phyloP scores from a whole-genome alignment of 2,888 invertebrate species.

The Plagodis pulveraria region DNA sequence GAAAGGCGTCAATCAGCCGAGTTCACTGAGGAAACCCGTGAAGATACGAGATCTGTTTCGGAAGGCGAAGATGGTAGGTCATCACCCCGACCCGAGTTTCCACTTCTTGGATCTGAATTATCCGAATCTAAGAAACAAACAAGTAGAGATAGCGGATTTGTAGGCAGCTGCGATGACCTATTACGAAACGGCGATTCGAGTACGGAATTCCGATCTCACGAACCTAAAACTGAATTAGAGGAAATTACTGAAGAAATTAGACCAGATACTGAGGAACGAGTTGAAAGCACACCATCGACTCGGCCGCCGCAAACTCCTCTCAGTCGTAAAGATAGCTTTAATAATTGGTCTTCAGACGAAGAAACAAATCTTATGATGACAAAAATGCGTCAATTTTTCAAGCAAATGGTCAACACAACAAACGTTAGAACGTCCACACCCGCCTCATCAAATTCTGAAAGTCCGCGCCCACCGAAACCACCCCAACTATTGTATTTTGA shows the following conservation, averaged over 20 bases:
- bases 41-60: conserved; percentile 85
- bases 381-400: conserved; percentile 96
- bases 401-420: conserved; percentile 92
- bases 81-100: conserved; percentile 88
- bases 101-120: conserved; percentile 82
- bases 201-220: conserved; percentile 81
- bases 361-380: conserved; percentile 98
- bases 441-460: conserved; percentile 84
- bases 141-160: conserved; percentile 94
- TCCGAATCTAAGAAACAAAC: conserved; percentile 91
- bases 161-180: conserved; percentile 94
- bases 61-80: conserved; percentile 88
- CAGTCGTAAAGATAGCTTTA: conserved; percentile 94
- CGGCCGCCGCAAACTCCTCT: conserved; percentile 84
- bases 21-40: conserved; percentile 85
- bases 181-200: conserved; percentile 87
- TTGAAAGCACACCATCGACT: conserved; percentile 81
- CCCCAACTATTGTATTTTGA: conserved; percentile 95
- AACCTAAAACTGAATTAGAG: conserved; percentile 84
- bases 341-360: conserved; percentile 97
- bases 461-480: conserved; percentile 89
- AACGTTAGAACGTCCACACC: conserved; percentile 84
- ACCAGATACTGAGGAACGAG: conserved; percentile 79
- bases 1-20: conserved; percentile 87
- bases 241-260: conserved; percentile 86